These are phyloP conservation scores for Epinephelus lanceolatus DNA, from an alignment of 2,113 vertebrate species.

Conservation along the genomic window DNA sequence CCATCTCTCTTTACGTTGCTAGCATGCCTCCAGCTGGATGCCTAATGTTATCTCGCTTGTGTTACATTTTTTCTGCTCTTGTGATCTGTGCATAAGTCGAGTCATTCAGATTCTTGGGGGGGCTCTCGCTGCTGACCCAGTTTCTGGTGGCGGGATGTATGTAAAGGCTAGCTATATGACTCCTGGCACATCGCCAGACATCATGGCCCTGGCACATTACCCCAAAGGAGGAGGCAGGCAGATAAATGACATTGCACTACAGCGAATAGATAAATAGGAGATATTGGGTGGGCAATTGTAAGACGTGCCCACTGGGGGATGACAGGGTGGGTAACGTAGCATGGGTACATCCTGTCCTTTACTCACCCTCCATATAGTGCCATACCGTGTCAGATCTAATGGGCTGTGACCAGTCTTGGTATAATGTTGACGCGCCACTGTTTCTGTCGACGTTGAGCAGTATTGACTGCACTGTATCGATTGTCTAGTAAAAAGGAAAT, in stretches of 20 bases:
- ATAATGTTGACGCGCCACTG: background rate
- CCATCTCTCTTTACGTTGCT: background rate
- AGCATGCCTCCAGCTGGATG: background rate
- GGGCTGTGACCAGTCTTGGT: background rate
- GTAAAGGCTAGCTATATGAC: background rate
- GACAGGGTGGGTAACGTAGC: constrained; percentile 2
- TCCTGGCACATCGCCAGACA: constrained; percentile 46
- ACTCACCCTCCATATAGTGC: background rate
- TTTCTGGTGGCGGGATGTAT: constrained; percentile 49
- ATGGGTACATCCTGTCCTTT: constrained; percentile 55
- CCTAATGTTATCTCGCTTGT: background rate
- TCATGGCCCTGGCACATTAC: constrained; percentile 22
- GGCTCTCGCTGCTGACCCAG: constrained; percentile 54
- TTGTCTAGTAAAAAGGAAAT: constrained; percentile 14
- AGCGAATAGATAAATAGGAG: constrained; percentile 12
- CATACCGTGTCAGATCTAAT: background rate
- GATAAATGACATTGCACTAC: constrained; percentile 33
- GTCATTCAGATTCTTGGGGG: background rate
- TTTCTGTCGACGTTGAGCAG: background rate
- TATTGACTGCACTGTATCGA: background rate
- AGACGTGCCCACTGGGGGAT: background rate
- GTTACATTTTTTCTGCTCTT: background rate
- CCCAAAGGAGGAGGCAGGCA: constrained; percentile 2
- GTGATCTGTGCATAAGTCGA: background rate
- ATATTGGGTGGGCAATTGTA: background rate